Base-by-base conservation (phyloP, 2,797 vertebrate genomes). In the Mastacembelus armatus region DNA sequence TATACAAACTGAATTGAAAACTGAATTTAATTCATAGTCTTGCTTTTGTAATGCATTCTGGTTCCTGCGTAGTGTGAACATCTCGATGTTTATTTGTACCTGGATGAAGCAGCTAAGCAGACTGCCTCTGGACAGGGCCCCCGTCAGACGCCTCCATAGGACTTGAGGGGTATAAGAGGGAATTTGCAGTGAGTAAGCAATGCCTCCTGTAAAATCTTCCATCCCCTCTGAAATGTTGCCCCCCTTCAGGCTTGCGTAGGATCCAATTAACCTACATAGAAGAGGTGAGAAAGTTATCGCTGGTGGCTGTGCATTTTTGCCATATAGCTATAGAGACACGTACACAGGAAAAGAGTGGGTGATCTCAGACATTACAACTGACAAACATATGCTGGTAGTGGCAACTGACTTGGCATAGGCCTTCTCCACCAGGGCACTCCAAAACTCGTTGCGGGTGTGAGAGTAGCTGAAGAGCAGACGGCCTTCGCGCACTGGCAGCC, bases 401-500 rank as follows among this genome's bases (percentile, higher is more conserved):
- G 80, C 59, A 71, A 94, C 94, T 91, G 85, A 95, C 94, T 95
- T 95, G 90, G 94, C 94, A 36, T 94, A 95, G 84, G 94, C 94
- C 78, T 95, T 95, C 88, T 95, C 94, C 92, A 95, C 92, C 80
- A 95, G 92, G 83, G 94, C 90, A 75, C 94, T 94, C 94, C 94
- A 95, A 78, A 92, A 93, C 89, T 95, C 94, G 18, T 92, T 87
- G 47, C 83, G 89, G 73, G 90, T 91, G 83, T 87, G 82, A 83
- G 94, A 95, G 88, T 92, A 93, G 84, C 92, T 94, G 92, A 94
- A 95, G 81, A 95, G 92, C 88, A 95, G 93, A 78, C 89, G 92
- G 74, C 92, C 92, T 48, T 88, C 71, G 26, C 90, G 90, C 50
- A 93, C 92, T 32, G 94, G 94, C 83, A 95, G 92, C 84, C 77